A percentile compares a stretch with the other conserved stretches of the same genome.
These are phyloP conservation scores for Trididemnum nubilum DNA, from an alignment of 23 tunicate species.

Conservation along the genomic window DNA sequence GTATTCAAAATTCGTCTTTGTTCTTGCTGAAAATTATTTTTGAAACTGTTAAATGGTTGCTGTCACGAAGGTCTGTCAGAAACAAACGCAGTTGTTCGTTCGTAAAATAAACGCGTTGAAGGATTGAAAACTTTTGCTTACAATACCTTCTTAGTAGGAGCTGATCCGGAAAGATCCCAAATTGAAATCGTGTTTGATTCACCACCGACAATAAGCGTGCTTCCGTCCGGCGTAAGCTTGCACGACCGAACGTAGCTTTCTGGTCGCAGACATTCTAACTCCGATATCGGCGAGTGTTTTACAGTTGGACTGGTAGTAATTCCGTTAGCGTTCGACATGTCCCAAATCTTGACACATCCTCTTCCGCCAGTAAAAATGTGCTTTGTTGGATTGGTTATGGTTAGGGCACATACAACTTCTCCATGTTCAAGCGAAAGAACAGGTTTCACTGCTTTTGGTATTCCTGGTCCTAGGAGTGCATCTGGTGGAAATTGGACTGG, in stretches of 20 bases:
- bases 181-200: slow-evolving; percentile 87
- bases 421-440: slow-evolving; percentile 73
- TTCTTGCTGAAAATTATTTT: too few species aligned
- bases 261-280: slow-evolving; percentile 78
- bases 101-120: too few species aligned
- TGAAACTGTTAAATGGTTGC: too few species aligned
- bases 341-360: slow-evolving; percentile 98
- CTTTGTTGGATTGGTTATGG: slow-evolving; percentile 86
- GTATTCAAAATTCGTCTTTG: too few species aligned
- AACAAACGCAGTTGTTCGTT: too few species aligned
- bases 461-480: slow-evolving; percentile 82
- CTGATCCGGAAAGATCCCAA: slow-evolving; percentile 80
- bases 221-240: slow-evolving; percentile 81
- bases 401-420: slow-evolving; percentile 98
- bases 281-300: slow-evolving; percentile 78
- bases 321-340: slow-evolving; percentile 64
- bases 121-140: too few species aligned
- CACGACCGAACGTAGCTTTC: slow-evolving; percentile 95
- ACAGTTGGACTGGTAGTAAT: slow-evolving; percentile 33
- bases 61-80: too few species aligned
- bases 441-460: slow-evolving; percentile 70
- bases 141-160: slow-evolving; percentile 59
- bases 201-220: slow-evolving; percentile 91
- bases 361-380: slow-evolving; percentile 96
- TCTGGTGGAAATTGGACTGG: slow-evolving; percentile 92